Conservation (phyloP, 2,888 invertebrate species). For the Nomada ruficornis region DNA sequence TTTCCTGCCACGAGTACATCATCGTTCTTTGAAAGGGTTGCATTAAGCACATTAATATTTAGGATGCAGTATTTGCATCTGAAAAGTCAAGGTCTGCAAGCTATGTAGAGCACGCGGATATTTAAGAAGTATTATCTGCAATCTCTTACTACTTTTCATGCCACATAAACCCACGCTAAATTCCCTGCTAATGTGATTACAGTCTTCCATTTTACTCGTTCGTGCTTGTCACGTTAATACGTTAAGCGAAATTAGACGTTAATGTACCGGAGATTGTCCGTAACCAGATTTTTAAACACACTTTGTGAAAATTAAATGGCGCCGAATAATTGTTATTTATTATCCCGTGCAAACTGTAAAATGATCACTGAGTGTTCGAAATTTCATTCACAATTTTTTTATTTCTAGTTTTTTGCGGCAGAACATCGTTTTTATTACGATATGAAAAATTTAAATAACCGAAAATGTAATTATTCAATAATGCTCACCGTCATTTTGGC, state of each 20-base stretch:
- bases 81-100: conserved; percentile 12
- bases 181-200: conserved; percentile 50
- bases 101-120: conserved; percentile 16
- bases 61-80: conserved; percentile 38
- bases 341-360: not conserved
- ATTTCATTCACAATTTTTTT: too few relatives aligned
- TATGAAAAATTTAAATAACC: too few relatives aligned
- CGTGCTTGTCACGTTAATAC: conserved; percentile 31
- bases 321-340: not conserved
- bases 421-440: too few relatives aligned
- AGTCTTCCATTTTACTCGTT: conserved; percentile 32
- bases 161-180: conserved; percentile 47
- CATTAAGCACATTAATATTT: conserved; percentile 42
- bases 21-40: conserved; percentile 2
- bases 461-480: too few relatives aligned
- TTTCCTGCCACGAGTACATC: conserved; percentile 15
- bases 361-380: too few relatives aligned
- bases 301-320: not conserved
- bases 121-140: conserved; percentile 47
- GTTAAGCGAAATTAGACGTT: conserved; percentile 34
- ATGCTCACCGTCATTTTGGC: too few relatives aligned
- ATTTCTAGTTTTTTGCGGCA: too few relatives aligned
- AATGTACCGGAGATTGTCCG: conserved; percentile 21
- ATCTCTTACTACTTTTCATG: conserved; percentile 52
- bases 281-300: not conserved